Percentiles rank a stretch among this genome's conserved stretches.
These are phyloP conservation scores for Hemaris fuciformis DNA, from an alignment of 2,888 invertebrate species.

Conservation along the genomic window DNA sequence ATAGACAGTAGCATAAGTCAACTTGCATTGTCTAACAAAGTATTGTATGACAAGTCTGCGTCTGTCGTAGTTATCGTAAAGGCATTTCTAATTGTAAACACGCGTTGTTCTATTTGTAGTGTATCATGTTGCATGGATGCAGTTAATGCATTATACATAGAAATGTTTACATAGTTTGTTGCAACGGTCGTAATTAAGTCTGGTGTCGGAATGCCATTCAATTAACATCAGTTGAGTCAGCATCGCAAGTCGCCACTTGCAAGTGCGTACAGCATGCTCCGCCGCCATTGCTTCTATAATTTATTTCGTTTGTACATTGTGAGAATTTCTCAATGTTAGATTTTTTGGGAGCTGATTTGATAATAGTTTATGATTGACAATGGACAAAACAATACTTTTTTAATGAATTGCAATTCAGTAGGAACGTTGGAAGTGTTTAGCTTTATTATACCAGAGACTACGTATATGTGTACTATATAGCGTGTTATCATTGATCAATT, in stretches of 20 bases:
- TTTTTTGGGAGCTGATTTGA: not conserved
- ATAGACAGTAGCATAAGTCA: too few species aligned
- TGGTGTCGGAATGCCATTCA: constrained; percentile 26
- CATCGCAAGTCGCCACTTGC: constrained; percentile 12
- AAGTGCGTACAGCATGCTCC: constrained; percentile 1
- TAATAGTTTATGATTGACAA: not conserved
- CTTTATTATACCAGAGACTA: not conserved
- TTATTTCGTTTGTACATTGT: not conserved
- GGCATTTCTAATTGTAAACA: constrained; percentile 10
- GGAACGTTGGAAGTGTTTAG: not conserved
- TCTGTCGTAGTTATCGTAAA: not conserved
- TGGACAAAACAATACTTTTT: not conserved
- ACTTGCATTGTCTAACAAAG: not conserved
- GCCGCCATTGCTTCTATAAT: constrained; percentile 10
- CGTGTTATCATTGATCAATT: constrained; percentile 36
- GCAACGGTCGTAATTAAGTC: constrained; percentile 23
- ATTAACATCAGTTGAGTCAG: constrained; percentile 31
- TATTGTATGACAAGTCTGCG: not conserved
- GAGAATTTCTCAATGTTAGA: not conserved
- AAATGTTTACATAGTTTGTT: constrained; percentile 16
- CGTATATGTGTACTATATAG: constrained; percentile 18
- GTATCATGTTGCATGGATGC: not conserved
- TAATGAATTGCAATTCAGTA: not conserved
- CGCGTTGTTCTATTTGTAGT: not conserved
- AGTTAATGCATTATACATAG: constrained; percentile 13